phyloP scores from a whole-genome alignment of 2,113 vertebrate species.

The Brachypodius melanocephalos region DNA sequence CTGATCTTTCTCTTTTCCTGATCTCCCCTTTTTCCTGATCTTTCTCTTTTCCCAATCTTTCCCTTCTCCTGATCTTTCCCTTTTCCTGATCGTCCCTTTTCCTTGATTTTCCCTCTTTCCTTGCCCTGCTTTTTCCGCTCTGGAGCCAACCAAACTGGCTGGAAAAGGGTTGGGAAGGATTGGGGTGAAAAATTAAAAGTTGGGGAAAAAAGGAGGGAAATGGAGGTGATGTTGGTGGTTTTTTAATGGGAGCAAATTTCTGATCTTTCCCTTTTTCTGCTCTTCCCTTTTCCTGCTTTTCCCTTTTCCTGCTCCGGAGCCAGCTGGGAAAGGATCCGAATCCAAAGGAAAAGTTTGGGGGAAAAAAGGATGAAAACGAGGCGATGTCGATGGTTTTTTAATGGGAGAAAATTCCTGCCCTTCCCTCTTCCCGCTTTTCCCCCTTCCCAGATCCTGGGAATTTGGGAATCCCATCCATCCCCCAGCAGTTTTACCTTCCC shows the following conservation, averaged over 20 bases:
- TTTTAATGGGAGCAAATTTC: accelerated
- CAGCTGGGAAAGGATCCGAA: too few species aligned
- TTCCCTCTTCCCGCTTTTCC: neutral
- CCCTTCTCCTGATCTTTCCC: too few species aligned
- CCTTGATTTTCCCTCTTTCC: too few species aligned
- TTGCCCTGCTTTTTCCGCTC: conserved; percentile 65
- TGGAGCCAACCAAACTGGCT: neutral
- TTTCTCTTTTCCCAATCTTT: too few species aligned
- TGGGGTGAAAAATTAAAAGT: too few species aligned
- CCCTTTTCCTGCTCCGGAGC: neutral
- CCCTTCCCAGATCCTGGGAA: accelerated
- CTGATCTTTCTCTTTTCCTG: too few species aligned
- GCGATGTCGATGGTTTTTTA: accelerated
- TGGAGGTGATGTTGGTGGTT: accelerated
- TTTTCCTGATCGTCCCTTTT: neutral
- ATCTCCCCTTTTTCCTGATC: neutral
- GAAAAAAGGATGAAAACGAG: neutral
- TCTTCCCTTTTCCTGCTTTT: too few species aligned
- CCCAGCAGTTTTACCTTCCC: too few species aligned
- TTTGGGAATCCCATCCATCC: accelerated
- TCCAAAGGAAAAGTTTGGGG: too few species aligned
- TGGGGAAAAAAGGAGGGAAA: too few species aligned
- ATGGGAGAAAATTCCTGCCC: neutral
- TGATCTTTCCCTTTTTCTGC: too few species aligned
- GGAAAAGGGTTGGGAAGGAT: too few species aligned